phyloP scores from a whole-genome alignment of 2,888 invertebrate species.

The Chelonus formosanus region DNA sequence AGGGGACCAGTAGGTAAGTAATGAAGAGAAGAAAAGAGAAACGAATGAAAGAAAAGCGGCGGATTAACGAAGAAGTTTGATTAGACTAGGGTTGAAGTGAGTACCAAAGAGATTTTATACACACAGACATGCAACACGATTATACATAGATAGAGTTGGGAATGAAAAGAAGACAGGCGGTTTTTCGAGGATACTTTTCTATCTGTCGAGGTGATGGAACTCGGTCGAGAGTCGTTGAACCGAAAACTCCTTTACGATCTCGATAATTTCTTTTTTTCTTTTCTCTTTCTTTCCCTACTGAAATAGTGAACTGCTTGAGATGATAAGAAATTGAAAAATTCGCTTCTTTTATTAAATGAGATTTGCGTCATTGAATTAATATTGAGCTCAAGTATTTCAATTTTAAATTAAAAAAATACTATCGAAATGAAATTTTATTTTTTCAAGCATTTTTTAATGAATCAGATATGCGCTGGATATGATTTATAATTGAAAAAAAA shows the following conservation, averaged over 20 bases:
- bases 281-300: conserved; percentile 11
- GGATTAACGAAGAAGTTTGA: conserved; percentile 40
- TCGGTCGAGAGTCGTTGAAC: conserved; percentile 35
- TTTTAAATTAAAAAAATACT: background rate
- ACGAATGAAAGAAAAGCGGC: conserved; percentile 21
- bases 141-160: conserved; percentile 13
- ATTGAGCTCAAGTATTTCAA: conserved; percentile 14
- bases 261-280: conserved; percentile 36
- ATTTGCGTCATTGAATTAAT: conserved; percentile 30
- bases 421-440: too few species aligned
- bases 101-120: conserved; percentile 24
- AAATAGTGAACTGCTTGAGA: conserved; percentile 20
- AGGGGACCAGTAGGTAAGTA: conserved; percentile 20
- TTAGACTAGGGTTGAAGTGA: conserved; percentile 30
- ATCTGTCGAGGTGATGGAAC: conserved; percentile 27
- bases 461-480: too few species aligned
- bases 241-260: conserved; percentile 38
- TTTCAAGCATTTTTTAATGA: too few species aligned
- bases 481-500: too few species aligned
- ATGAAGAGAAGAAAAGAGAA: conserved; percentile 24
- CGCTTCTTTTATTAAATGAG: conserved; percentile 21
- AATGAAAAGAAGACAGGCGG: conserved; percentile 14
- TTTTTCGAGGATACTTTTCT: conserved; percentile 26
- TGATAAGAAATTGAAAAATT: conserved; percentile 27
- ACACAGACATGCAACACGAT: conserved; percentile 6